These are phyloP conservation scores for Agrochola macilenta DNA, from an alignment of 2,888 invertebrate species.

Conservation along the genomic window DNA sequence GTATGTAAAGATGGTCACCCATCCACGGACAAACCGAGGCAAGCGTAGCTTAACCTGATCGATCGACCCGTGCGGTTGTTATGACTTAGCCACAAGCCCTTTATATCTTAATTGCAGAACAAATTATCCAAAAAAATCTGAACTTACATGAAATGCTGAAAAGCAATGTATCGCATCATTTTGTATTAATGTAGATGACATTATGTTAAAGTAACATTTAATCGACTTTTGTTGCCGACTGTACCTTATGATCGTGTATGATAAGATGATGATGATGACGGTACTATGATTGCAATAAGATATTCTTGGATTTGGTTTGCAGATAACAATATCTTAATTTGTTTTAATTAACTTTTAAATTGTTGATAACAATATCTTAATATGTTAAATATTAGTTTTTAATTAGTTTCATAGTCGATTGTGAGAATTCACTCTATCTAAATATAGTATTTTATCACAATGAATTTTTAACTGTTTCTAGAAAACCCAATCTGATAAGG, in stretches of 20 bases:
- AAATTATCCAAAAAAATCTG: background rate
- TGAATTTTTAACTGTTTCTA: conserved; percentile 9
- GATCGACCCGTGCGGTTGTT: too few relatives aligned
- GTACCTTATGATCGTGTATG: background rate
- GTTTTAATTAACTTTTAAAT: conserved; percentile 41
- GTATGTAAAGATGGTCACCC: too few relatives aligned
- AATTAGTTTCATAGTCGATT: conserved; percentile 24
- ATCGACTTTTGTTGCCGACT: background rate
- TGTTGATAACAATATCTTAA: conserved; percentile 5
- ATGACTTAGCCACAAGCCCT: too few relatives aligned
- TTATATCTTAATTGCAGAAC: too few relatives aligned
- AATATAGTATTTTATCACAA: conserved; percentile 5
- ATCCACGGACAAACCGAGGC: too few relatives aligned
- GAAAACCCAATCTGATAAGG: background rate
- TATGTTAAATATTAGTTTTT: conserved; percentile 31
- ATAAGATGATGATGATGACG: conserved; percentile 15
- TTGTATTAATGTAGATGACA: too few relatives aligned
- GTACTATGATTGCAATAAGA: conserved; percentile 5
- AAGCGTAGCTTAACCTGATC: too few relatives aligned
- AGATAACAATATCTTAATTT: conserved; percentile 38
- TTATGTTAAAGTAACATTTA: background rate
- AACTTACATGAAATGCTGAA: too few relatives aligned
- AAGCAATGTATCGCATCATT: too few relatives aligned
- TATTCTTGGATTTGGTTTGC: conserved; percentile 15
- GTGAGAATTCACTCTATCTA: background rate